These are phyloP conservation scores for Sinhomidia bicolor DNA, from an alignment of 2,888 invertebrate species.

Conservation along the genomic window DNA sequence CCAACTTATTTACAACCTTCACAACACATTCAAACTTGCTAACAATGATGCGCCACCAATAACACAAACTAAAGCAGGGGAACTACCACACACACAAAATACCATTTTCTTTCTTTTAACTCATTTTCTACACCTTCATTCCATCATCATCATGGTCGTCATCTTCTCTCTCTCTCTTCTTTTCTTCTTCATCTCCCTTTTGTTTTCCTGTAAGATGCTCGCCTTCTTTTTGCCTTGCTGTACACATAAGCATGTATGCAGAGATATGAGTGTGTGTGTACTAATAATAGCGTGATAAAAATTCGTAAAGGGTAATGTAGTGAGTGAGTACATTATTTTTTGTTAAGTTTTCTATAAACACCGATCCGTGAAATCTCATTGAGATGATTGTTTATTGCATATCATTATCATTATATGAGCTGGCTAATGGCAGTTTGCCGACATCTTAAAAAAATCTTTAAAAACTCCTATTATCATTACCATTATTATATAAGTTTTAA, in stretches of 20 bases:
- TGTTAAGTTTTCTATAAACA: conserved; percentile 65
- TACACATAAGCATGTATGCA: too few species aligned
- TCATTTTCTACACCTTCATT: too few species aligned
- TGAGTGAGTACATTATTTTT: conserved; percentile 60
- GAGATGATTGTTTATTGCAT: conserved; percentile 74
- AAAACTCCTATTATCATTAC: conserved; percentile 62
- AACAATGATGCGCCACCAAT: conserved; percentile 30
- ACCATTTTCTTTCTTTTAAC: too few species aligned
- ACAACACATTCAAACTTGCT: conserved; percentile 36
- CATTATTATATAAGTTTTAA: background rate
- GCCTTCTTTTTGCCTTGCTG: too few species aligned
- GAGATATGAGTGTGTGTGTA: too few species aligned
- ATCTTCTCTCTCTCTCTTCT: too few species aligned
- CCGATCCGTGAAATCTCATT: conserved; percentile 74
- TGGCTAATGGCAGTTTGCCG: conserved; percentile 71
- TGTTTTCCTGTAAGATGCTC: background rate
- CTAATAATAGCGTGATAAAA: conserved; percentile 44
- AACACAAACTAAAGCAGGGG: background rate
- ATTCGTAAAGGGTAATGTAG: conserved; percentile 49
- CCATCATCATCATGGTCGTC: too few species aligned
- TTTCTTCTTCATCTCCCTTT: background rate
- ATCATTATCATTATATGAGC: conserved; percentile 72
- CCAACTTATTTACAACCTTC: conserved; percentile 50
- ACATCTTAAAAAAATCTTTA: too few species aligned
- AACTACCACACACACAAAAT: background rate